phyloP scores from a whole-genome alignment of 2,888 invertebrate genomes.

The Ypsolopha scabrella region DNA sequence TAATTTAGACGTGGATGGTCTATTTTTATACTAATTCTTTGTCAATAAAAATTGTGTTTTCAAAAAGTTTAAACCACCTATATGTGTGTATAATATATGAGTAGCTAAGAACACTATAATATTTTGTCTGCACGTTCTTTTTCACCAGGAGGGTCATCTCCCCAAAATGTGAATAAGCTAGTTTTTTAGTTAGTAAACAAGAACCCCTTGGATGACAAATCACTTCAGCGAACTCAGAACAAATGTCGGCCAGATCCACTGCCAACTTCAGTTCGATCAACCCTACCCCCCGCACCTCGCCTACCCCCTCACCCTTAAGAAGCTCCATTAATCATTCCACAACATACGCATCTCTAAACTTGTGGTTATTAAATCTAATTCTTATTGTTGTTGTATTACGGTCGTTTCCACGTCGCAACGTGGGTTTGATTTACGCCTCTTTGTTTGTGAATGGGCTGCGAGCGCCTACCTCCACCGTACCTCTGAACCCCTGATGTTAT shows the following conservation, averaged over 20 bases:
- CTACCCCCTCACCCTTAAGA: conserved; percentile 31
- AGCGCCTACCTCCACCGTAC: conserved; percentile 46
- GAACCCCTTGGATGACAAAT: conserved; percentile 25
- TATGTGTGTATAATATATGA: no score
- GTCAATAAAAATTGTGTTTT: no score
- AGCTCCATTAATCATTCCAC: conserved; percentile 52
- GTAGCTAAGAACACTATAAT: background rate
- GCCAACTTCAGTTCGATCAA: conserved; percentile 60
- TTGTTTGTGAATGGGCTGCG: conserved; percentile 9
- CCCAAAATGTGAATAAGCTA: background rate
- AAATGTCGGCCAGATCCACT: conserved; percentile 44
- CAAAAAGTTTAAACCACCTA: no score
- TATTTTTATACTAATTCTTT: no score
- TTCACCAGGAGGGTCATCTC: background rate
- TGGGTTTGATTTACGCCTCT: conserved; percentile 25
- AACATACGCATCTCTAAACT: conserved; percentile 30
- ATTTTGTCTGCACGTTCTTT: background rate
- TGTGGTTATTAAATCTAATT: conserved; percentile 25
- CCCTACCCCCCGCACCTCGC: conserved; percentile 14
- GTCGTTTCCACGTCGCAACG: conserved; percentile 26
- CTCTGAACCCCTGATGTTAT: conserved; percentile 62
- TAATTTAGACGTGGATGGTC: no score
- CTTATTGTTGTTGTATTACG: conserved; percentile 31
- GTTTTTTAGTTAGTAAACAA: background rate
- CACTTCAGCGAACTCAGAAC: conserved; percentile 26